phyloP scores from a whole-genome alignment of 2,888 invertebrate genomes.

The Tiphia femorata region DNA sequence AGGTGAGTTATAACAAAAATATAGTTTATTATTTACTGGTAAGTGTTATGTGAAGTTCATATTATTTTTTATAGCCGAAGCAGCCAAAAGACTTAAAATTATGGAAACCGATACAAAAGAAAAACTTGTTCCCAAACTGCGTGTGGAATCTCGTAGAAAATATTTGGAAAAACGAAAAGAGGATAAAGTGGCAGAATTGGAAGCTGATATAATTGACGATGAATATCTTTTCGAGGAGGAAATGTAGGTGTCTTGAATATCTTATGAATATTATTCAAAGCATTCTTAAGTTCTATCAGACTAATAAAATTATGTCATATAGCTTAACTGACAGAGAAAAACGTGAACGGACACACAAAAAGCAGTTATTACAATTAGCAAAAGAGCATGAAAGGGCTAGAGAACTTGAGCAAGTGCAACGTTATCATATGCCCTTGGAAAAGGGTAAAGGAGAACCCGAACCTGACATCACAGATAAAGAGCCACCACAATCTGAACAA shows the following conservation, averaged over 20 bases:
- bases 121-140: slow-evolving; percentile 87
- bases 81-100: slow-evolving; percentile 86
- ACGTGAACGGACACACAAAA: slow-evolving; percentile 89
- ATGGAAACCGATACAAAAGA: slow-evolving; percentile 88
- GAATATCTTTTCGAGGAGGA: slow-evolving; percentile 93
- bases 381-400: slow-evolving; percentile 96
- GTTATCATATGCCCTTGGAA: slow-evolving; percentile 95
- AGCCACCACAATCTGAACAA: slow-evolving; percentile 85
- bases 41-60: neutral
- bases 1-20: slow-evolving; percentile 38
- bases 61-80: slow-evolving; percentile 72
- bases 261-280: neutral
- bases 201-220: slow-evolving; percentile 95
- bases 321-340: slow-evolving; percentile 90
- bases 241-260: slow-evolving; percentile 74
- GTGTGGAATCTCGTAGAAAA: slow-evolving; percentile 91
- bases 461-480: slow-evolving; percentile 75
- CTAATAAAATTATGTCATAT: slow-evolving; percentile 35
- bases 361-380: slow-evolving; percentile 88
- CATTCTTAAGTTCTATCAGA: neutral
- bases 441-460: slow-evolving; percentile 89
- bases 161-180: slow-evolving; percentile 97
- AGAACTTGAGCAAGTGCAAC: slow-evolving; percentile 91
- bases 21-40: neutral
- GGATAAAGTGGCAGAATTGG: slow-evolving; percentile 95